Evolutionary conservation across 2,113 vertebrate species (phyloP), one percentile per base, ranked within the genome.

Genomic region (Ictalurus furcatus): DNA sequence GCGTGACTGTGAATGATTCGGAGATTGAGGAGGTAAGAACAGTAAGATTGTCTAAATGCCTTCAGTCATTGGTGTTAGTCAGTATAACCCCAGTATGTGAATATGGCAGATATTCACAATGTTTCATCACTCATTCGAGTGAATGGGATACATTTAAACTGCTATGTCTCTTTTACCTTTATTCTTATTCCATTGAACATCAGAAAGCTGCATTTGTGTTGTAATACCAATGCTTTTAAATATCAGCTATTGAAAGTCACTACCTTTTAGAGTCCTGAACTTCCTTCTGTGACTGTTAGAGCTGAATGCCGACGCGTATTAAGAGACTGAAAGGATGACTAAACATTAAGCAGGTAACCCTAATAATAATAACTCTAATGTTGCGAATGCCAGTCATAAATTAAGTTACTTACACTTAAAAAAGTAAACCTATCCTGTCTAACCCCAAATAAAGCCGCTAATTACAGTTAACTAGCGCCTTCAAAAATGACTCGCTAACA

Each of bases 281-380:
- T 97, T 96, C 97, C 96, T 97, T 97, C 97, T 98, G 97, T 97
- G 97, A 98, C 97, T 97, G 97, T 97, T 97, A 97, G 97, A 97
- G 96, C 97, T 96, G 97, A 97, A 98, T 97, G 96, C 97, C 96
- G 97, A 97, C 97, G 96, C 97, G 97, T 97, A 95, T 98, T 97
- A 98, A 97, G 97, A 96, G 97, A 99, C 96, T 97, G 96, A 98
- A 97, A 97, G 97, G 97, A 99, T 98, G 97, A 98, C 97, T 98
- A 98, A 97, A 98, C 97, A 94, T 96, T 99, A 99, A 99, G 96
- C 98, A 99, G 98, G 98, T 99, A 99, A 99, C 97, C 96, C 93
- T 96, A 97, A 98, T 94, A 84, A 87, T 78, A 97, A 96, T 97
- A 97, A 97, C 96, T 96, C 94, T 96, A 98, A 97, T 97, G 96